Base-by-base conservation (phyloP, 2,113 vertebrate species). In the Puffinus mauretanicus region DNA sequence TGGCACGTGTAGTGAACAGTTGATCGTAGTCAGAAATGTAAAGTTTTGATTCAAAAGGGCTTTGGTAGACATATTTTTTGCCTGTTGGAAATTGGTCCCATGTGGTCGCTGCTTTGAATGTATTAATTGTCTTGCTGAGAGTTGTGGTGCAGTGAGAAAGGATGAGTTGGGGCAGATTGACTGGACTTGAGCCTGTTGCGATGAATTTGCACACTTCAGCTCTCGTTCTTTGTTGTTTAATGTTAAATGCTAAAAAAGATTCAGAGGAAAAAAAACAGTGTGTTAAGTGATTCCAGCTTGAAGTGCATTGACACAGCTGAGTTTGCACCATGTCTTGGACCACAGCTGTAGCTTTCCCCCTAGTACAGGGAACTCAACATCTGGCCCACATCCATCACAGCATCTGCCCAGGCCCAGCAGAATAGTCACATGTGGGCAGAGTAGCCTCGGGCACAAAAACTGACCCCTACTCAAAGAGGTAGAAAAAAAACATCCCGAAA, bases 271-370 rank as follows among this genome's bases (percentile, higher is more conserved):
- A 67, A 71, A n/a, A 25, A 3, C 60, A 47, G 27, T 0, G 0
- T 36, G 51, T 65, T 92, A 92, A 95, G n/a, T 78, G 64, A 75
- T 88, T 88, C 75, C 87, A 93, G 54, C 58, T 86, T 82, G 64
- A 86, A 88, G 34, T 57, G 13, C 55, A 11, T 29, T 73, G 61
- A n/a, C 94, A 79, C 58, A 87, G 75, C 77, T 57, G 77, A 93
- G 73, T 94, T 66, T 90, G 75, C 58, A 62, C 62, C 54, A 9
- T 75, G 22, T 46, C 90, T 90, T 86, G 58, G 87, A 40, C 75
- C 5, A 7, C 54, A 77, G 79, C 42, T 82, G 40, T 73, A 77
- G n/a, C 32, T 77, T 91, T 90, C 32, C n/a, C 19, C 17, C 42
- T 51, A 8, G 34, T 49, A 30, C 34, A 65, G 75, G 26, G 47